Evolutionary conservation across 2,113 vertebrate genomes (phyloP), one percentile per base, ranked within the genome.

Genomic region (Myxocyprinus asiaticus): DNA sequence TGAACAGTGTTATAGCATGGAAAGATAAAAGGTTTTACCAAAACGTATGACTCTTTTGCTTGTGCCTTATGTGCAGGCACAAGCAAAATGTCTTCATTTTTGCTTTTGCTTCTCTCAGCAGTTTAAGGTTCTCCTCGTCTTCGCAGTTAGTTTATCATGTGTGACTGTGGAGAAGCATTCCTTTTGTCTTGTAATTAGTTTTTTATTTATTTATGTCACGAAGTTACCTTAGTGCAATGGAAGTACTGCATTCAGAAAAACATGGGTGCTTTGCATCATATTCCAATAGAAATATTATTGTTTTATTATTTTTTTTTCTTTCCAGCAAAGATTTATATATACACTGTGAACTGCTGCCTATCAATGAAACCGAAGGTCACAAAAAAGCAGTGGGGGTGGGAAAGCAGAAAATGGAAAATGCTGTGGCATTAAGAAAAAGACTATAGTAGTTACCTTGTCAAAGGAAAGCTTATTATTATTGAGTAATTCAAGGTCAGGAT

Each of bases 401-500:
- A 67, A 68, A 53, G 55, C 3, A 6, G 22, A 43, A 78, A 58
- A 6, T 48, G 9, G 55, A 55, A 78, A 78, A 68, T n/a, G 55
- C 43, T 63, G 7, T 69, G 43, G 62, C 61, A 76, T 76, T 76
- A 66, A 33, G 42, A 33, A 56, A 55, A 58, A 61, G 79, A 55
- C 70, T 84, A 63, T 70, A 4, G 22, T 33, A 62, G 55, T 90
- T 93, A 93, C 98, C 96, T 93, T 93, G 93, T 94, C 88, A 98
- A 99, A 98, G 98, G 98, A 99, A 97, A 96, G 98, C 98, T 96
- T 65, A 44, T 55, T 51, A 55, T 66, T 76, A 65, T 76, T 76
- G 74, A 76, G 62, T 47, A n/a, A 7, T 45, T 53, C 74, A 76
- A 76, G 74, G 74, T 76, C 74, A 74, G 17, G 7, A 74, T 74